Evolutionary conservation across 2,797 vertebrate genomes (phyloP).

Genomic region (Morus bassanus): DNA sequence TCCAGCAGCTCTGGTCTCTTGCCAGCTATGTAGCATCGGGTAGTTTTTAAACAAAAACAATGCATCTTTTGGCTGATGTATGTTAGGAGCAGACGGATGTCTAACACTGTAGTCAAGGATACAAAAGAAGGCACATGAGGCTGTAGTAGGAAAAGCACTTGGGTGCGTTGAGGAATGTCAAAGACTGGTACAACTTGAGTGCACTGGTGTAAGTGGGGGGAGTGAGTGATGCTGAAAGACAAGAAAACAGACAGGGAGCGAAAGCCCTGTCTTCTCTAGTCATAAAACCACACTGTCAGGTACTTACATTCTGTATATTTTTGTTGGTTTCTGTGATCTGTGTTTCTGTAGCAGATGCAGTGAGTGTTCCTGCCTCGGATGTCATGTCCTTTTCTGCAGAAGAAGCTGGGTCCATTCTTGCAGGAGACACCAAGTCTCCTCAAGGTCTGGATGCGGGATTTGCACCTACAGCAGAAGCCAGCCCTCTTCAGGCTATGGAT

Average conservation of each 20-base stretch:
- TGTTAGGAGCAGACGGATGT: not conserved
- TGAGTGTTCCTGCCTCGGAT: not conserved
- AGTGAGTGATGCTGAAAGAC: not conserved
- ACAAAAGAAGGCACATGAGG: not conserved
- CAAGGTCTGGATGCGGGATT: not conserved
- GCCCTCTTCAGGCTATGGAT: not conserved
- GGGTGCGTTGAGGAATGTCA: rapidly evolving
- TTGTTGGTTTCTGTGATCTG: not conserved
- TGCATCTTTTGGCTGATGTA: rapidly evolving
- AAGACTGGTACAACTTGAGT: rapidly evolving
- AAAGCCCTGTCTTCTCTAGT: not conserved
- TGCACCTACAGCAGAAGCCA: not conserved
- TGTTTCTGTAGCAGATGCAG: not conserved
- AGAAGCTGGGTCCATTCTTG: not conserved
- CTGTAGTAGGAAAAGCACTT: not conserved
- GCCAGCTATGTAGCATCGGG: not conserved
- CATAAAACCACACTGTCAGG: rapidly evolving
- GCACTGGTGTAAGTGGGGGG: rapidly evolving
- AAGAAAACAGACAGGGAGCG: rapidly evolving
- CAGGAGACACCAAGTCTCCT: not conserved
- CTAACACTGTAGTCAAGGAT: rapidly evolving
- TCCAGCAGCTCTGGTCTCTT: not conserved
- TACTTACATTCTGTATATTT: rapidly evolving
- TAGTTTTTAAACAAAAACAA: rapidly evolving
- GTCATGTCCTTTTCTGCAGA: not conserved